Base-by-base conservation (phyloP, 2,797 vertebrate genomes). In the Halcyon leucocephala region DNA sequence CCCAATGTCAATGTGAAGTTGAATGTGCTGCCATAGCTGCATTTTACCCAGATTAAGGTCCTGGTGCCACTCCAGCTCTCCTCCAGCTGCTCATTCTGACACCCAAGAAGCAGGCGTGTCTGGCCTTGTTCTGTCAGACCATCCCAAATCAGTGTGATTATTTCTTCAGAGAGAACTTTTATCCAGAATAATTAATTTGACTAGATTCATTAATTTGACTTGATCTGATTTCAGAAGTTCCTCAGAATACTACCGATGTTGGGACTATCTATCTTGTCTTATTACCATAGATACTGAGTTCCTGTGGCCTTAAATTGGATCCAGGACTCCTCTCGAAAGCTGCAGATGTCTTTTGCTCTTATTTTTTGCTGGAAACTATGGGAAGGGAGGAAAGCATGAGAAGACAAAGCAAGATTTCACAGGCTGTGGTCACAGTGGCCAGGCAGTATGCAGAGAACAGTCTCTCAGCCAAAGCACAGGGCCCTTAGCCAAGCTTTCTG, bases 151-250 rank as follows among this genome's bases (percentile, higher is more conserved):
- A n/a, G 7, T 22, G 6, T 51, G 33, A 66, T 31, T 0, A 0
- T 37, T 86, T 85, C 29, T 87, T 87, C 52, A 57, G 44, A 87
- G 16, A 55, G 6, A 39, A 6, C 7, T 86, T 93, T 91, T 93
- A 77, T 12, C 9, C 42, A 86, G n/a, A 66, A 51, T 31, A 76
- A 72, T 66, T 77, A 61, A 92, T 96, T 97, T 92, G 46, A 94
- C 94, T 86, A 44, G 26, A 49, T 74, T 39, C 33, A 70, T 91
- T 48, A 31, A 87, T 96, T 97, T 85, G 48, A 89, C 94, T 92
- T 77, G 44, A 46, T 82, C 39, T 51, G 41, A 82, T 94, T 91
- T 96, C 90, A 91, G 51, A 82, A 89, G 33, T 49, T 93, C 71
- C 44, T 92, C 51, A 89, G 14, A 69, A 73, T 37, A 70, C 58